Evolutionary conservation across 2,113 vertebrate species (phyloP), one percentile per base, ranked within the genome.

Genomic region (Reinhardtius hippoglossoides): DNA sequence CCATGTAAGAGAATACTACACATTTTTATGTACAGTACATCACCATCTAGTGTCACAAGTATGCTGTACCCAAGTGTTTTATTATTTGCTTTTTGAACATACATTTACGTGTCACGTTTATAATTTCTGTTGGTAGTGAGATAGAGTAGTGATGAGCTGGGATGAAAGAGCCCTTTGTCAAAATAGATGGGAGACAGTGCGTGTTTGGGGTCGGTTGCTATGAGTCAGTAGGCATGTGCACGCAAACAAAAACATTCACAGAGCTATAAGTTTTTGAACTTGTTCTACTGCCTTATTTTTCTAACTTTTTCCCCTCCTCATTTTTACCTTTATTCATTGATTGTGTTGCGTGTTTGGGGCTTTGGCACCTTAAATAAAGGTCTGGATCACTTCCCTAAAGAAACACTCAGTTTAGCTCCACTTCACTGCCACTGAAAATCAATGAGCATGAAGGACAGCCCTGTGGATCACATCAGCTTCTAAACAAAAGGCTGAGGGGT

Each of bases 401-500:
- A 7, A 68, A 44, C 26, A 0, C 46, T 35, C 42, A 35, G 57
- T 24, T 62, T 26, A 59, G 63, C n/a, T 66, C 56, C 3, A 56
- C 69, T 68, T 2, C 27, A 18, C 44, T 77, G 40, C 50, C 26
- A 16, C n/a, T 80, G 52, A 12, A 80, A 65, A 87, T 81, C 82
- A 81, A 80, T 85, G 50, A 14, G 31, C 54, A 50, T 84, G 65
- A 81, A 74, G 31, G 37, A 83, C 52, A 56, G 27, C 63, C 58
- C 46, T 15, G 5, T 69, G 67, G 78, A 66, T 88, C 61, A 77
- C 62, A 61, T 56, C 46, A 35, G 48, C 64, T 68, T 80, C 21
- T 55, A 58, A 85, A 61, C 74, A 81, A 81, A 88, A 24, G 50
- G 20, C 63, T 50, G 46, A 67, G 23, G 24, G 66, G 58, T 9